A percentile compares a stretch with the other conserved stretches of the same genome.
Conservation (phyloP, 2,113 vertebrate species). For the Anhinga anhinga region DNA sequence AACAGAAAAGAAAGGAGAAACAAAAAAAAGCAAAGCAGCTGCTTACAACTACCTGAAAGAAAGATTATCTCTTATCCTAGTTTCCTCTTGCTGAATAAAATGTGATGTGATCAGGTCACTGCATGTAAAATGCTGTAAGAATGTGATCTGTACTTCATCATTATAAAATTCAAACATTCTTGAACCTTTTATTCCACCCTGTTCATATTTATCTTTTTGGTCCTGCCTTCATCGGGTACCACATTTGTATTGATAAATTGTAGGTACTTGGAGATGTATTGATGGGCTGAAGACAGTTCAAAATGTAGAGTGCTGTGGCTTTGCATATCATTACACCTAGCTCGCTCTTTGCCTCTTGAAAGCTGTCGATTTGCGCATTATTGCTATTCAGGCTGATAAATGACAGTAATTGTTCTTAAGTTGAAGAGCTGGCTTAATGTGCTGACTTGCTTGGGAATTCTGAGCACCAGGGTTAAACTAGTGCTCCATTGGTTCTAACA, state of each 20-base stretch:
- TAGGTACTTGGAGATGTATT: slow-evolving; percentile 81
- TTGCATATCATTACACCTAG: slow-evolving; percentile 84
- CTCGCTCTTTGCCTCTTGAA: slow-evolving; percentile 79
- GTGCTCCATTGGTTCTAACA: slow-evolving; percentile 73
- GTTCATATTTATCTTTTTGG: slow-evolving; percentile 82
- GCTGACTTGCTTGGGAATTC: slow-evolving; percentile 83
- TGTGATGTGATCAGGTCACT: slow-evolving; percentile 74
- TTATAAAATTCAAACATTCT: slow-evolving; percentile 80
- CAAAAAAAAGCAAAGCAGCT: not conserved
- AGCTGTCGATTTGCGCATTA: slow-evolving; percentile 87
- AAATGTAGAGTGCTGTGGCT: slow-evolving; percentile 78
- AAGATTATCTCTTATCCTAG: slow-evolving; percentile 47
- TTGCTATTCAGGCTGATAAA: slow-evolving; percentile 87
- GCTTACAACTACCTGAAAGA: slow-evolving; percentile 57
- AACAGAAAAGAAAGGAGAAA: not conserved
- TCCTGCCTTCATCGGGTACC: slow-evolving; percentile 74
- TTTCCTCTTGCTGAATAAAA: slow-evolving; percentile 59
- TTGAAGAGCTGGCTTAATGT: slow-evolving; percentile 84
- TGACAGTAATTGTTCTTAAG: slow-evolving; percentile 89
- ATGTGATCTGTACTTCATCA: slow-evolving; percentile 75
- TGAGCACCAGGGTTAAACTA: slow-evolving; percentile 77
- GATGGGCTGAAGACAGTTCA: slow-evolving; percentile 79
- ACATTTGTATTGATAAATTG: slow-evolving; percentile 84
- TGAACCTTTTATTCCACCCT: slow-evolving; percentile 70
- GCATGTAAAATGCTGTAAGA: slow-evolving; percentile 76